Evolutionary conservation across 1,140 invertebrate species (phyloP).

Genomic region (Bombus sibiricus): DNA sequence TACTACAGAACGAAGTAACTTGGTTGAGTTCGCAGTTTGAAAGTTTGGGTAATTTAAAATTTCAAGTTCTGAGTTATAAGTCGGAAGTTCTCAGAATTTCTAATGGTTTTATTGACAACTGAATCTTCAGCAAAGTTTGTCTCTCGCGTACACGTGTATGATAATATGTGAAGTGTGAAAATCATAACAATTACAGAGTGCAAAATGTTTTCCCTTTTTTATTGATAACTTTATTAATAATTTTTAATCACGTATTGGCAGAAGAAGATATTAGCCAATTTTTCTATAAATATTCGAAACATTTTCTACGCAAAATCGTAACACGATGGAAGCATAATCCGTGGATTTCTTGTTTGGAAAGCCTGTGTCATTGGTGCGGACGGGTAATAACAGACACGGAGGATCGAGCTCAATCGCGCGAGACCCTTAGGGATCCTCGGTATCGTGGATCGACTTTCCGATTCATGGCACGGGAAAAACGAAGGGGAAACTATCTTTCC

Average conservation of each 20-base stretch:
- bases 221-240: neutral
- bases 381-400: conserved; percentile 39
- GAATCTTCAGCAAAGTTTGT: neutral
- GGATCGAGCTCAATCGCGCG: conserved; percentile 62
- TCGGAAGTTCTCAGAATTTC: neutral
- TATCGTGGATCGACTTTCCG: conserved; percentile 59
- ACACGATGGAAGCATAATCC: neutral
- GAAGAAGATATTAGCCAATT: neutral
- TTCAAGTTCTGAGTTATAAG: neutral
- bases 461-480: conserved; percentile 39
- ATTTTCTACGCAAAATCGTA: neutral
- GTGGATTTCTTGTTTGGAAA: conserved; percentile 28
- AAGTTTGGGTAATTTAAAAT: conserved; percentile 5
- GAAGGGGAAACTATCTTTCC: conserved; percentile 53
- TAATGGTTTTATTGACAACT: conserved; percentile 25
- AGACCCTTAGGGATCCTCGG: conserved; percentile 44
- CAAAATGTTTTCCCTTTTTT: neutral
- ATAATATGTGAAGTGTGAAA: neutral
- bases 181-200: neutral
- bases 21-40: neutral
- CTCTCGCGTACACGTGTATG: neutral
- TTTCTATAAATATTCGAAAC: neutral
- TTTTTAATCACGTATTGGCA: neutral
- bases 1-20: neutral
- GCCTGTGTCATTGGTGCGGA: conserved; percentile 25